Percentiles rank a stretch among this genome's conserved stretches.
phyloP scores from a whole-genome alignment of 2,113 vertebrate genomes.

The Physeter macrocephalus region DNA sequence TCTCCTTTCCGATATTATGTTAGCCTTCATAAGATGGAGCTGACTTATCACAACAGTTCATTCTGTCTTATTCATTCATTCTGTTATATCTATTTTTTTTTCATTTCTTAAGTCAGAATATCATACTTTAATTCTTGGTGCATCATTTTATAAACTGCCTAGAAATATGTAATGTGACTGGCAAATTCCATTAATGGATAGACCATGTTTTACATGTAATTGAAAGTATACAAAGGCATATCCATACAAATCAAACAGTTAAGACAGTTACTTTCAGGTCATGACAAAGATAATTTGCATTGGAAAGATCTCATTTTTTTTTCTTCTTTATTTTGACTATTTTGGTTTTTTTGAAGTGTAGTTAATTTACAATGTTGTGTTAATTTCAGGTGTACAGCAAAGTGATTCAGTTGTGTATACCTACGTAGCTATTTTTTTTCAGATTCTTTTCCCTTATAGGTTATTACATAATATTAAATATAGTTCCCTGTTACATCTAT shows the following conservation, averaged over 20 bases:
- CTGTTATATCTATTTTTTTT: too few species aligned
- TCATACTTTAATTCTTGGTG: not conserved
- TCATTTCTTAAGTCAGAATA: not conserved
- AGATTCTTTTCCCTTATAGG: not conserved
- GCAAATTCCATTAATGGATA: not conserved
- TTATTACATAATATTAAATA: not conserved
- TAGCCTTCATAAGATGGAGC: not conserved
- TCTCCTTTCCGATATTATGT: not conserved
- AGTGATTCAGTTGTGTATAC: not conserved
- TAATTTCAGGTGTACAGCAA: not conserved
- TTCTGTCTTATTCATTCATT: not conserved
- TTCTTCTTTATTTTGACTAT: too few species aligned
- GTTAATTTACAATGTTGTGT: not conserved
- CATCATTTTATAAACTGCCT: not conserved
- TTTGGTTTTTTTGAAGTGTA: not conserved
- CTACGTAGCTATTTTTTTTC: not conserved
- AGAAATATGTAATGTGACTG: not conserved
- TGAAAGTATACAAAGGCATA: not conserved
- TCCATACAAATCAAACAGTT: not conserved
- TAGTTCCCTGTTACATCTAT: not conserved
- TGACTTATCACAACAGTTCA: not conserved
- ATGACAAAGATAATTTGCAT: not conserved
- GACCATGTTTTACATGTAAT: not conserved
- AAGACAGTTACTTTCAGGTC: not conserved
- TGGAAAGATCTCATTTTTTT: not conserved